Conservation (phyloP, 2,797 vertebrate genomes). For the Sphaeramia orbicularis region DNA sequence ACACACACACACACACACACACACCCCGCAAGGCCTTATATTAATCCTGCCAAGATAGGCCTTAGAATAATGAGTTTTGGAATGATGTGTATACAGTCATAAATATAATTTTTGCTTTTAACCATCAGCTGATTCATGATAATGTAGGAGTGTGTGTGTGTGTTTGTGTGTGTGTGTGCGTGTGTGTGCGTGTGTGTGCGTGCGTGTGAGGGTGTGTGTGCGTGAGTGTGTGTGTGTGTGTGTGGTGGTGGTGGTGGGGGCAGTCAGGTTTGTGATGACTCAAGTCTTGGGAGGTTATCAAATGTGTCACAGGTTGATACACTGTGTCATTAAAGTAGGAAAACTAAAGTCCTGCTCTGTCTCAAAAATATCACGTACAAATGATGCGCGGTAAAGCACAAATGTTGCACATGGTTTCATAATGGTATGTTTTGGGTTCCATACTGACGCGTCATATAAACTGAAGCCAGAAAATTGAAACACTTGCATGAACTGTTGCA, state of each 20-base stretch:
- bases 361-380: conserved; percentile 1
- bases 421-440: conserved; percentile 1
- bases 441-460: conserved; percentile 2
- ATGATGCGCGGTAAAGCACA: neutral
- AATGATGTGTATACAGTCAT: conserved; percentile 79
- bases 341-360: conserved; percentile 13
- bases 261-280: conserved; percentile 53
- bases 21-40: conserved; percentile 62
- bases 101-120: conserved; percentile 79
- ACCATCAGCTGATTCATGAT: conserved; percentile 78
- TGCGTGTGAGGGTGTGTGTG: conserved; percentile 29
- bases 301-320: conserved; percentile 56
- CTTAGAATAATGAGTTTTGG: conserved; percentile 80
- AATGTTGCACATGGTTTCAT: too few species aligned
- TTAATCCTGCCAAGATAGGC: conserved; percentile 77
- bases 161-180: conserved; percentile 35
- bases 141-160: conserved; percentile 41
- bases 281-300: conserved; percentile 63
- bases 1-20: conserved; percentile 25
- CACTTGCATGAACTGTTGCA: too few species aligned
- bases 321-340: conserved; percentile 61
- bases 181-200: conserved; percentile 21
- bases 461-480: neutral
- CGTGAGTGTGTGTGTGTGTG: conserved; percentile 23
- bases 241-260: conserved; percentile 19